Percentiles rank a stretch among this genome's conserved stretches.
phyloP scores from a whole-genome alignment of 1,140 invertebrate genomes.

The Pogonomyrmex barbatus region DNA sequence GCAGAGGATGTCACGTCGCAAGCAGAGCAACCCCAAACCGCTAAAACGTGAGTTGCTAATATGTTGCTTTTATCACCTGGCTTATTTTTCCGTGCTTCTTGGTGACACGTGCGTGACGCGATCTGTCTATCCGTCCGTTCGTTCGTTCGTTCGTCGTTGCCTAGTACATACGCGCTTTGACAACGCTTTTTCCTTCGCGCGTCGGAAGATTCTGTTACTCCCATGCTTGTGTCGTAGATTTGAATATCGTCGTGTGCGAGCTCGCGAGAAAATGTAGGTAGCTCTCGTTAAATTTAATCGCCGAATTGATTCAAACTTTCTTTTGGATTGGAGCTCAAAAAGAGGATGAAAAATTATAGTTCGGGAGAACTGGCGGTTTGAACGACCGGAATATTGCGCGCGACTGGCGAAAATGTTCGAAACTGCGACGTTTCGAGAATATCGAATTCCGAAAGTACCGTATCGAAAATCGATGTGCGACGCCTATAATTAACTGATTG shows the following conservation, averaged over 20 bases:
- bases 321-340: too few relatives aligned
- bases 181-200: slow-evolving; percentile 48
- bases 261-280: background rate
- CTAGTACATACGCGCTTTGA: slow-evolving; percentile 7
- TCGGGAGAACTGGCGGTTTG: background rate
- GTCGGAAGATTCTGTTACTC: background rate
- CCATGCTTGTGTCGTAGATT: slow-evolving; percentile 49
- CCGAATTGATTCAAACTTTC: background rate
- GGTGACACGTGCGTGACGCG: slow-evolving; percentile 14
- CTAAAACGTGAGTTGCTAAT: slow-evolving; percentile 88
- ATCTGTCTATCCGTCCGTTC: background rate
- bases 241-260: background rate
- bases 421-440: background rate
- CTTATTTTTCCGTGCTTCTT: slow-evolving; percentile 17
- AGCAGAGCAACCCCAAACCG: slow-evolving; percentile 90
- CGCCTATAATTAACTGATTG: too few relatives aligned
- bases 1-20: slow-evolving; percentile 88
- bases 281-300: background rate
- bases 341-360: background rate
- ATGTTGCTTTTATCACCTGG: slow-evolving; percentile 43
- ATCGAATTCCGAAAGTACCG: background rate
- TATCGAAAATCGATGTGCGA: background rate
- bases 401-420: background rate
- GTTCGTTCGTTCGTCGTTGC: slow-evolving; percentile 1
- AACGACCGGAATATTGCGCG: background rate